Conservation (phyloP, 2,888 invertebrate species). For the Ophion slaviceki region DNA sequence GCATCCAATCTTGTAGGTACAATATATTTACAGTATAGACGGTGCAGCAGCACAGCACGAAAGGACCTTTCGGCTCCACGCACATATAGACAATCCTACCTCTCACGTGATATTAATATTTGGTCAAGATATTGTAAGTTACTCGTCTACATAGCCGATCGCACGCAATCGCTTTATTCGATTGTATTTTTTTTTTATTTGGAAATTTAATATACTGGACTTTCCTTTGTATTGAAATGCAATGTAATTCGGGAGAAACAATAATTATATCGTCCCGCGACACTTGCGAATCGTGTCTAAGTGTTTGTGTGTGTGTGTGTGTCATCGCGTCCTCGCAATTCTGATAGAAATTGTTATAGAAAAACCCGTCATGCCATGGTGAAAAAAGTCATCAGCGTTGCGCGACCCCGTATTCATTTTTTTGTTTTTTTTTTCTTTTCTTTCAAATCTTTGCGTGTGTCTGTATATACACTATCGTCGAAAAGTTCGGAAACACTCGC, state of each 20-base stretch:
- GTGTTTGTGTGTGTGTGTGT: neutral
- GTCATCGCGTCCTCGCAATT: constrained; percentile 23
- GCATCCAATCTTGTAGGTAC: constrained; percentile 23
- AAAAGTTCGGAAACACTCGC: too few species aligned
- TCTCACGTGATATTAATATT: constrained; percentile 63
- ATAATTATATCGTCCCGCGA: constrained; percentile 24
- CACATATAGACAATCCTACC: constrained; percentile 57
- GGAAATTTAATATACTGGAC: constrained; percentile 40
- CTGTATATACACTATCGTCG: neutral
- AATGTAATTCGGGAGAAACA: neutral
- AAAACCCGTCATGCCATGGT: constrained; percentile 53
- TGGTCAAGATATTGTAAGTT: constrained; percentile 61
- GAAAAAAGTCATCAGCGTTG: constrained; percentile 51
- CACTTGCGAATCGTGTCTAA: neutral
- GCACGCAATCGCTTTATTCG: constrained; percentile 40
- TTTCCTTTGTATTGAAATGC: constrained; percentile 44
- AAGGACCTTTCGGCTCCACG: constrained; percentile 41
- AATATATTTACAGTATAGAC: constrained; percentile 61
- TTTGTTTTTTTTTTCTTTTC: constrained; percentile 1
- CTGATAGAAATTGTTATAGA: constrained; percentile 57
- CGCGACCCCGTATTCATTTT: neutral
- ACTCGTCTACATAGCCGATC: constrained; percentile 8
- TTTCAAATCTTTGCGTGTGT: constrained; percentile 29
- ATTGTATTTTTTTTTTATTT: constrained; percentile 21
- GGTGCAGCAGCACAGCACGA: constrained; percentile 61